These are phyloP conservation scores for Echeneis naucrates DNA, from an alignment of 2,797 vertebrate species.

Conservation along the genomic window DNA sequence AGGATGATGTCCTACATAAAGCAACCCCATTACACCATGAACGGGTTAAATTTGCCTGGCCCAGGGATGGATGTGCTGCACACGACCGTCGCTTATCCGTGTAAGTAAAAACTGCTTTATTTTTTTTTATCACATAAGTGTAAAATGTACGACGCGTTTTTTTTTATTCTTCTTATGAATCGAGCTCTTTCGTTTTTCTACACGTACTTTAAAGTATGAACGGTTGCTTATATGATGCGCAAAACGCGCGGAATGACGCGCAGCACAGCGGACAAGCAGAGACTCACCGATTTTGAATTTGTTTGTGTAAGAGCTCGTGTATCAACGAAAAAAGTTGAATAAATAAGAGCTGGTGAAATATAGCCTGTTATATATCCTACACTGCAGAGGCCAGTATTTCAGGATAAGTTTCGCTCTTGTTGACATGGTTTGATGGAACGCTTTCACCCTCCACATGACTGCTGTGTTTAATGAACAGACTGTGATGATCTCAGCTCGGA, in stretches of 20 bases:
- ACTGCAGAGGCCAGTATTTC: too few species aligned
- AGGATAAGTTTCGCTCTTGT: background rate
- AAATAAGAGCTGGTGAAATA: background rate
- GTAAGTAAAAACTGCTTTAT: conserved; percentile 82
- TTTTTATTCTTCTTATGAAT: background rate
- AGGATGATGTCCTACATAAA: conserved; percentile 96
- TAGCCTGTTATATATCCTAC: background rate
- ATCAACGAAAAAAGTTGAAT: background rate
- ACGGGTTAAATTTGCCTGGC: conserved; percentile 87
- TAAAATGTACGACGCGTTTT: background rate
- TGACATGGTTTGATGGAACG: background rate
- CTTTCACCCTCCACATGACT: background rate
- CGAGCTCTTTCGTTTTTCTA: background rate
- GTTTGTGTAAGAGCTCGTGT: background rate
- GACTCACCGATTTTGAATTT: background rate
- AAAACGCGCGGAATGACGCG: conserved; percentile 42
- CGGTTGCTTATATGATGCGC: background rate
- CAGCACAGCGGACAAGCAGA: background rate
- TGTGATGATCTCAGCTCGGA: background rate
- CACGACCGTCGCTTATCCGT: conserved; percentile 89
- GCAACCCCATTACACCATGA: conserved; percentile 92
- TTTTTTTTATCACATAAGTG: background rate
- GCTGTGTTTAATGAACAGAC: too few species aligned
- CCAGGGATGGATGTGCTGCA: conserved; percentile 91
- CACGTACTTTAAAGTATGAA: background rate